Conservation (phyloP, 1,140 invertebrate genomes). For the Macrosteles quadrilineatus region DNA sequence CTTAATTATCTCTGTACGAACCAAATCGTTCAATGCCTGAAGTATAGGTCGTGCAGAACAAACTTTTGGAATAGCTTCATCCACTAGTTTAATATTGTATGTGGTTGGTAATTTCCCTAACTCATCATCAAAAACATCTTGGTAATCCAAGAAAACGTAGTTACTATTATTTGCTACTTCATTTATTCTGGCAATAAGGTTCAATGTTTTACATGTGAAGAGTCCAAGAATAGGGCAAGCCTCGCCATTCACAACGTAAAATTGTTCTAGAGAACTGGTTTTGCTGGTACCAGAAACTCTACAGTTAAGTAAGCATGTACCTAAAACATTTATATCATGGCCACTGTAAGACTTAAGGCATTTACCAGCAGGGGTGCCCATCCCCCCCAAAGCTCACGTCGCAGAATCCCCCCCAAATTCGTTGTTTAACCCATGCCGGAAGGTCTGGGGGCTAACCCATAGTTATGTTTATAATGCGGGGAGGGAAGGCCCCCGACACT, state of each 20-base stretch:
- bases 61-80: neutral
- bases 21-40: no score
- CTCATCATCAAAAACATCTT: neutral
- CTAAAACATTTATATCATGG: constrained; percentile 1
- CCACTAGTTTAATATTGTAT: neutral
- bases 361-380: neutral
- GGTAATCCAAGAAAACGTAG: neutral
- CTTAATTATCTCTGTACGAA: no score
- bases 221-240: neutral
- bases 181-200: neutral
- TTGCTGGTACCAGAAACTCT: no score
- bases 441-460: no score
- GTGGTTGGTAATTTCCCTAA: neutral
- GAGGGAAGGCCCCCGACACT: no score
- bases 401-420: no score
- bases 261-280: neutral
- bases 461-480: no score
- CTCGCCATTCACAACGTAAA: neutral
- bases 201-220: neutral
- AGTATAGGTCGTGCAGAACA: neutral
- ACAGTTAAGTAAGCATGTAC: neutral
- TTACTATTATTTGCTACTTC: neutral
- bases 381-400: no score
- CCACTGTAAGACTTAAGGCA: neutral
- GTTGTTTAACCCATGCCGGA: no score